Evolutionary conservation across 2,888 invertebrate species (phyloP), one percentile per base, ranked within the genome.

Genomic region (Tetramorium bicarinatum): DNA sequence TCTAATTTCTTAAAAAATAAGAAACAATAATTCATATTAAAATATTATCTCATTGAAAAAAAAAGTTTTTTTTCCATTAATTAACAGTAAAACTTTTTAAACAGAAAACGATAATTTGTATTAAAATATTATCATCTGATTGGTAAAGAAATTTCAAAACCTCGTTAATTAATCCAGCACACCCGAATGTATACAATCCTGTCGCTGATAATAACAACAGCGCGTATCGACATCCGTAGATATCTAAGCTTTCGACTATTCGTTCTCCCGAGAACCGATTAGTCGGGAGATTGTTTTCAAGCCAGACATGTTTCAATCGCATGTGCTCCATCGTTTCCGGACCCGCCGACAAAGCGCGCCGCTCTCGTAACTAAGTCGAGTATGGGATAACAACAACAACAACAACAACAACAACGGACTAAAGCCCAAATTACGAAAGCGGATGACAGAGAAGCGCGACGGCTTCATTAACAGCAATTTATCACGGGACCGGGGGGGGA

Each of bases 401-500:
- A 56, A 41, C 38, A 56, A 38, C 61, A 56, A 38, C 61, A 69
- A 79, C 79, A 59, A 47, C 47, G n/a, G 44, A 49, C 47, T 25
- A 41, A 76, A 77, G 84, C 86, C 82, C 80, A 85, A 74, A 85
- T 81, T 83, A 83, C 47, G 61, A 83, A 80, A 79, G 69, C 79
- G 84, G 89, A 88, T 64, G 85, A 75, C 81, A 72, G 89, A 90
- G 90, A 89, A 87, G 88, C 87, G 89, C 85, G 87, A 86, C 87
- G 87, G 91, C 92, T 93, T 92, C 91, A 92, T 94, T 93, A 93
- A 91, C 91, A 90, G 91, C 91, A 92, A 94, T 94, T 93, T 93
- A 93, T 94, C 93, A 93, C 91, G 88, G 88, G 89, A 92, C 92
- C 92, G 91, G 87, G 88, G 91, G 88, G 83, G n/a, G 82, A 79